Conservation (phyloP, 2,113 vertebrate genomes). For the Propithecus coquereli region DNA sequence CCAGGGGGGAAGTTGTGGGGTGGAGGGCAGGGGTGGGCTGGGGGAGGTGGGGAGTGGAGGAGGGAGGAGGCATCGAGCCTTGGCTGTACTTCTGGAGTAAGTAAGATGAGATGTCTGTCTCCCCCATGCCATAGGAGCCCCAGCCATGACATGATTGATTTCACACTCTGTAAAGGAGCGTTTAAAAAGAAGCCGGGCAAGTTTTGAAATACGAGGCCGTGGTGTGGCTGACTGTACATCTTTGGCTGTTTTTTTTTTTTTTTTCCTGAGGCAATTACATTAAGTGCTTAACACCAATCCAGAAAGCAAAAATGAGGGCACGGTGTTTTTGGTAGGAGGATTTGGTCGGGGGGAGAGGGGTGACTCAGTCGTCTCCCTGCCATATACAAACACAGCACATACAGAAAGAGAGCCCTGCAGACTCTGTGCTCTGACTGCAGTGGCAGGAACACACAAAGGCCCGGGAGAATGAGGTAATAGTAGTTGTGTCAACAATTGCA, state of each 20-base stretch:
- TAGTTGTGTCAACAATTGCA: not conserved
- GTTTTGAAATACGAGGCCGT: conserved; percentile 64
- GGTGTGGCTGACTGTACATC: conserved; percentile 1
- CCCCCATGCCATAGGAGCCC: not conserved
- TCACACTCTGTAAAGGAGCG: conserved; percentile 39
- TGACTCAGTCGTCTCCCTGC: not conserved
- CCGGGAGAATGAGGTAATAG: not conserved
- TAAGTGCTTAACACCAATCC: conserved; percentile 50
- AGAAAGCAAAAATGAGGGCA: not conserved
- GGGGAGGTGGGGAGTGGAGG: not conserved
- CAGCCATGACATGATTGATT: not conserved
- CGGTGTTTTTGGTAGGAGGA: not conserved
- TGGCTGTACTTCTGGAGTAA: not conserved
- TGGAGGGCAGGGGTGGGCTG: not conserved
- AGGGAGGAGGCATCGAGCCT: not conserved
- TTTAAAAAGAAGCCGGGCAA: conserved; percentile 48
- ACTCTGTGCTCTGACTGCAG: not conserved
- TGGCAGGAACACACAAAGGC: not conserved
- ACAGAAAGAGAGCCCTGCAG: not conserved
- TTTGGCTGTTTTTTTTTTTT: not conserved
- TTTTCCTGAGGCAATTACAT: conserved; percentile 48
- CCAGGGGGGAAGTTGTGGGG: not conserved
- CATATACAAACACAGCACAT: not conserved
- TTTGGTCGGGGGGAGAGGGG: not conserved
- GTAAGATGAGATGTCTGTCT: not conserved